These are phyloP conservation scores for Dendrolimus houi DNA, from an alignment of 2,888 invertebrate species.

Conservation along the genomic window DNA sequence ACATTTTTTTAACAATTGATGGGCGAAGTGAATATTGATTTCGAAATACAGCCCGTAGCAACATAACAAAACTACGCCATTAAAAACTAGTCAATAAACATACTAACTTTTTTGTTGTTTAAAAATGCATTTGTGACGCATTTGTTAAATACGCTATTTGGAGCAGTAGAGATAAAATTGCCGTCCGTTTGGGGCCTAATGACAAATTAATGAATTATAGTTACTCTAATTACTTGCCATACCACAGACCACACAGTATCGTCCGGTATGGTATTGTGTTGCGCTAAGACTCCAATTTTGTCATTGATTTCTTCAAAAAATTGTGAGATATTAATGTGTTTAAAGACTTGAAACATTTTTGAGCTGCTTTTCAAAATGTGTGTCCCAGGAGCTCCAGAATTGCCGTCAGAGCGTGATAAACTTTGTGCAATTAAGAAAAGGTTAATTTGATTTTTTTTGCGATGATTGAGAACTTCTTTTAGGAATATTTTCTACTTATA, in stretches of 20 bases:
- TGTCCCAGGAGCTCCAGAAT: slow-evolving; percentile 28
- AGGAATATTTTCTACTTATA: no score
- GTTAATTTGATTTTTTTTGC: slow-evolving; percentile 25
- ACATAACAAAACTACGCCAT: no score
- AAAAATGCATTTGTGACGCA: slow-evolving; percentile 48
- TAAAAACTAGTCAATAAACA: background rate
- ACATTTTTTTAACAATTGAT: no score
- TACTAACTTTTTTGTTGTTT: slow-evolving; percentile 17
- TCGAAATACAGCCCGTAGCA: no score
- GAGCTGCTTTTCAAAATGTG: slow-evolving; percentile 37
- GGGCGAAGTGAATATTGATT: no score
- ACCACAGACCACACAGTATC: slow-evolving; percentile 29
- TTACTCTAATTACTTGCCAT: slow-evolving; percentile 32
- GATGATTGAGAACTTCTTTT: no score
- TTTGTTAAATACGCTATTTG: slow-evolving; percentile 46
- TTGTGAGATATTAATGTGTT: slow-evolving; percentile 10
- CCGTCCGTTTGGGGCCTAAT: slow-evolving; percentile 33
- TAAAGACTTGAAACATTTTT: slow-evolving; percentile 8
- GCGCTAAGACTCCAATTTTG: slow-evolving; percentile 12
- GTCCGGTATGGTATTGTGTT: slow-evolving; percentile 25
- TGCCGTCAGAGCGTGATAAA: slow-evolving; percentile 19
- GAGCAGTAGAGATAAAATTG: slow-evolving; percentile 48
- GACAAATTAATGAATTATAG: slow-evolving; percentile 54
- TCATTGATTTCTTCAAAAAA: slow-evolving; percentile 6
- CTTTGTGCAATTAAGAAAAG: slow-evolving; percentile 41